Evolutionary conservation across 2,888 invertebrate genomes (phyloP).

Genomic region (Polylopha cassiicola): DNA sequence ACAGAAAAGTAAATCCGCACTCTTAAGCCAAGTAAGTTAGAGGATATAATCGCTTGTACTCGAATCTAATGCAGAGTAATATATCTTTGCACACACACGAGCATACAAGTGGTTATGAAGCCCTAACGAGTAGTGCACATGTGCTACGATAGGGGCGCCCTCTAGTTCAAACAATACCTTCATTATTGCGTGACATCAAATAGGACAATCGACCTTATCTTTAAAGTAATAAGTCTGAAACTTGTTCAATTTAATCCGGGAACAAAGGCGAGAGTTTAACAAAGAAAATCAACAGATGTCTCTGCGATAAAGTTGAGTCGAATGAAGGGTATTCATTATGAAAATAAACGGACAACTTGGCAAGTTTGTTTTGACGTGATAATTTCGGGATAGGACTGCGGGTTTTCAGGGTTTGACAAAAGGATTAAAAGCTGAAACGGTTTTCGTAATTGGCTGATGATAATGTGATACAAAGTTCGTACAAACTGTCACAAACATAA

Average conservation of each 20-base stretch:
- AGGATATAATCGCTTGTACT: slow-evolving; percentile 2
- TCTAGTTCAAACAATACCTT: slow-evolving; percentile 29
- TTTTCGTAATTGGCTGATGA: slow-evolving; percentile 10
- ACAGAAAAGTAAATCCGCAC: neutral
- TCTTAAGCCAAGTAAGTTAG: slow-evolving; percentile 1
- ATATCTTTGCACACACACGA: slow-evolving; percentile 24
- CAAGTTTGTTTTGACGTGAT: slow-evolving; percentile 22
- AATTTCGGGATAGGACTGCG: slow-evolving; percentile 17
- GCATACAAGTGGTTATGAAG: slow-evolving; percentile 30
- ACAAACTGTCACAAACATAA: no score
- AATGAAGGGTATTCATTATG: slow-evolving; percentile 25
- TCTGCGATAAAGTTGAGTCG: slow-evolving; percentile 23
- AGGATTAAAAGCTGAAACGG: slow-evolving; percentile 18
- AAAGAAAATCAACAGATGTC: slow-evolving; percentile 28
- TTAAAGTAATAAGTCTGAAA: slow-evolving; percentile 20
- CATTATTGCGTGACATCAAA: slow-evolving; percentile 20
- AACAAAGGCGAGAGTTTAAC: slow-evolving; percentile 22
- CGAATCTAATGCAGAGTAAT: slow-evolving; percentile 2
- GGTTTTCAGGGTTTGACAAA: slow-evolving; percentile 8
- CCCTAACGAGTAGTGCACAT: slow-evolving; percentile 31
- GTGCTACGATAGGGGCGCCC: slow-evolving; percentile 27
- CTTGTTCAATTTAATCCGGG: slow-evolving; percentile 15
- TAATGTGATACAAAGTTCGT: neutral
- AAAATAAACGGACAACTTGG: slow-evolving; percentile 24
- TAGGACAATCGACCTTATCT: slow-evolving; percentile 21